Conservation (phyloP, 2,888 invertebrate genomes). For the Nomada ferruginata region DNA sequence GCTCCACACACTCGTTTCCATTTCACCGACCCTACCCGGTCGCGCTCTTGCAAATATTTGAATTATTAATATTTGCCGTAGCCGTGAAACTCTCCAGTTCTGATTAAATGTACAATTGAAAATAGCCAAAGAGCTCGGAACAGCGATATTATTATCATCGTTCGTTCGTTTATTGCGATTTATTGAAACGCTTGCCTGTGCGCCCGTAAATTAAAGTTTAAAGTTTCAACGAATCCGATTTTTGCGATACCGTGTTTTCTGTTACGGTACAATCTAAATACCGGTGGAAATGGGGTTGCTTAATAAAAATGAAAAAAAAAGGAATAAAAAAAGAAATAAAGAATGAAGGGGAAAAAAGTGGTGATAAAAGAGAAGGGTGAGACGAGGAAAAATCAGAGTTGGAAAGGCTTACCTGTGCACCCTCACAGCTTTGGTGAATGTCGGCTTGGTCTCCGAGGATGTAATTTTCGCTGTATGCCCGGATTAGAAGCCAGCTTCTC, state of each 20-base stretch:
- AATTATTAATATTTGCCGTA: constrained; percentile 39
- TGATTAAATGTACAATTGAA: not conserved
- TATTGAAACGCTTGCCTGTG: constrained; percentile 2
- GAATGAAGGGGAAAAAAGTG: not conserved
- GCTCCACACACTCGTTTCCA: not conserved
- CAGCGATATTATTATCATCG: constrained; percentile 7
- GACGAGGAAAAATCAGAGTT: constrained; percentile 49
- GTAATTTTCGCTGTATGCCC: constrained; percentile 81
- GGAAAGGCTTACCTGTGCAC: constrained; percentile 62
- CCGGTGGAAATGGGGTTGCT: not conserved
- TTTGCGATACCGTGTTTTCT: constrained; percentile 10
- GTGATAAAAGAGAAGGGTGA: not conserved
- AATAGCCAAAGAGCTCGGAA: not conserved
- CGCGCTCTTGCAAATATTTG: constrained; percentile 40
- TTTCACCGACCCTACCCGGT: no score
- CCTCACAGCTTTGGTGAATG: constrained; percentile 67
- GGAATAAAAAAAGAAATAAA: not conserved
- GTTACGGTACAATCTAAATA: not conserved
- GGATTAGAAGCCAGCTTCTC: constrained; percentile 79
- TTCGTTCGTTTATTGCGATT: constrained; percentile 34
- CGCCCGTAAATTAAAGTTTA: constrained; percentile 15
- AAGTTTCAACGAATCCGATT: constrained; percentile 34
- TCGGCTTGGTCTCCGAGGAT: constrained; percentile 75
- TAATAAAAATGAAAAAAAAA: constrained; percentile 12
- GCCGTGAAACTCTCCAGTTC: not conserved